phyloP scores from a whole-genome alignment of 2,797 vertebrate genomes.

The Xerus rutilus region DNA sequence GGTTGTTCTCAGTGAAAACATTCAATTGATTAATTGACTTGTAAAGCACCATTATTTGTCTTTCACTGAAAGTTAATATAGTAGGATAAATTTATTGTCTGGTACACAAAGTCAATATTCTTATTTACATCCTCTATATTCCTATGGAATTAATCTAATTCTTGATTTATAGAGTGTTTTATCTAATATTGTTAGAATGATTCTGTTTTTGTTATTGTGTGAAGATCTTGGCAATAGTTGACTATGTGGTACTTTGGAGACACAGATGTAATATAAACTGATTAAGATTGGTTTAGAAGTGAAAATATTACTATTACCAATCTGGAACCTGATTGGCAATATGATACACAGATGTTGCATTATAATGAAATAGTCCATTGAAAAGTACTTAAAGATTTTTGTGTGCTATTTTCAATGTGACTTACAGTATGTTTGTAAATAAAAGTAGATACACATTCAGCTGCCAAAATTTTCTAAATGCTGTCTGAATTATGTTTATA shows the following conservation, averaged over 20 bases:
- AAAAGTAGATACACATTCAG: not conserved
- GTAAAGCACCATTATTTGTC: not conserved
- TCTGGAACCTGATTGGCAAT: not conserved
- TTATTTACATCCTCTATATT: constrained; percentile 1
- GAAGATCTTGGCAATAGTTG: not conserved
- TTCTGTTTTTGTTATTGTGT: not conserved
- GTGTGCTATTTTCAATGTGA: not conserved
- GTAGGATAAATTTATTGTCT: not conserved
- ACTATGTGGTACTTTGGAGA: not conserved
- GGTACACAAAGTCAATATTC: not conserved
- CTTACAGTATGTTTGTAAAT: not conserved
- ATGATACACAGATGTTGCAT: constrained; percentile 2
- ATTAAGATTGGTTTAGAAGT: constrained; percentile 19
- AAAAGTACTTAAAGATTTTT: constrained; percentile 4
- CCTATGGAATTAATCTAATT: not conserved
- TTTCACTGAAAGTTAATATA: constrained; percentile 26
- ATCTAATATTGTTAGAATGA: not conserved
- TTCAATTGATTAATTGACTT: not conserved
- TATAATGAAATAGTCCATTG: not conserved
- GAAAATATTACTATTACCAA: constrained; percentile 41
- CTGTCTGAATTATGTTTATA: not conserved
- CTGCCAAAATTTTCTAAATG: not conserved
- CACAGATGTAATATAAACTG: not conserved
- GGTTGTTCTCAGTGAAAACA: not conserved
- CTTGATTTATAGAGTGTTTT: not conserved